Percentiles rank a stretch among this genome's conserved stretches.
phyloP scores from a whole-genome alignment of 2,888 invertebrate genomes.

The Magallana nippona region DNA sequence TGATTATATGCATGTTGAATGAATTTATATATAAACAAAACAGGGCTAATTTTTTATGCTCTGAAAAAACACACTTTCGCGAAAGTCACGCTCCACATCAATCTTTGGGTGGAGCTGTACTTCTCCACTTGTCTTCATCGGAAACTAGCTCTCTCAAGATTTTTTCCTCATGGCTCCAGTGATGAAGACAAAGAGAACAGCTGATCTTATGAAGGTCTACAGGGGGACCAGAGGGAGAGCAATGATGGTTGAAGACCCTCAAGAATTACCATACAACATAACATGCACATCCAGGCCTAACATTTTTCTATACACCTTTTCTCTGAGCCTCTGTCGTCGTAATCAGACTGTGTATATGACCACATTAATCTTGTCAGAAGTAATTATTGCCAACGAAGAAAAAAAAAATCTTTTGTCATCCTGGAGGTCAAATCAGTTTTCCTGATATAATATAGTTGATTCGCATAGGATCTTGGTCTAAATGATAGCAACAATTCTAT shows the following conservation, averaged over 20 bases:
- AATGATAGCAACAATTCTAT: too few relatives aligned
- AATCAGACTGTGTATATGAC: neutral
- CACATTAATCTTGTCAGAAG: constrained; percentile 29
- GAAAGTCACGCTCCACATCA: constrained; percentile 23
- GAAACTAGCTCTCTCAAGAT: too few relatives aligned
- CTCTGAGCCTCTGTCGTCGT: neutral
- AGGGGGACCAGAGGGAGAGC: neutral
- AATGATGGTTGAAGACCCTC: constrained; percentile 1
- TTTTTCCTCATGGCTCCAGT: too few relatives aligned
- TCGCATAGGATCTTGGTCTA: too few relatives aligned
- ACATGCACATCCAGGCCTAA: neutral
- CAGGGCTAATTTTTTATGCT: too few relatives aligned
- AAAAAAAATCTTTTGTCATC: neutral
- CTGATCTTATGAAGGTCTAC: neutral
- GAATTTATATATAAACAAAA: too few relatives aligned
- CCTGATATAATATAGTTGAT: too few relatives aligned
- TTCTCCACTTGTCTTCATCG: too few relatives aligned
- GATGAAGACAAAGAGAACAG: neutral
- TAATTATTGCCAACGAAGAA: constrained; percentile 12
- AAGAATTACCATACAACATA: constrained; percentile 1
- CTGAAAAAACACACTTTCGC: neutral
- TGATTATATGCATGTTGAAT: too few relatives aligned
- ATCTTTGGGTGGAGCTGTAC: constrained; percentile 10
- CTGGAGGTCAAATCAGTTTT: neutral
- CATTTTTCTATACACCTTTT: neutral